Base-by-base conservation (phyloP, 2,888 invertebrate genomes). In the Taenaris catops region DNA sequence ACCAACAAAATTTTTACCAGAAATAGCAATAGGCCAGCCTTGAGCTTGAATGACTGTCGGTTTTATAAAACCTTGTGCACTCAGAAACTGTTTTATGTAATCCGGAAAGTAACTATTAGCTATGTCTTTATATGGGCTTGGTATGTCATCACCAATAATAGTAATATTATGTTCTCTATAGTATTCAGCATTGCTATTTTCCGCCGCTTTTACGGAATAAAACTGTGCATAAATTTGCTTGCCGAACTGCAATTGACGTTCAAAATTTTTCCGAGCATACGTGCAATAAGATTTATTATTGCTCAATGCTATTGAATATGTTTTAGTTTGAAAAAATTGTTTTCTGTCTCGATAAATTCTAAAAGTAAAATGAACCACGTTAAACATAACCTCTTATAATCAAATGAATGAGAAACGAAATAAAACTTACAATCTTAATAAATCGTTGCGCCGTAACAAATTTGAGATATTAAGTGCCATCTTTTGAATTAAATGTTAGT, bases 11-110 rank as follows among this genome's bases (percentile, higher is more conserved):
- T 96, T 94, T 43, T 90, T 74, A 0, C 95, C 95, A 53, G 91
- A 91, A 64, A 95, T 84, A 23, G 93, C 92, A 50, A 95, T 91
- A 2, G 96, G 95, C 95, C 95, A 95, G 6, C 93, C 92, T 64
- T 94, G 93, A 2, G 94, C 90, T 67, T 96, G 96, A 55, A 96
- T 95, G 1, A 94, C 88, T 1, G 96, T 95, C 0, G 96, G 96
- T 45, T 90, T 89, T 0, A 76, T 70, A 56, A 92, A 92, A 5
- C 91, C 92, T 64, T 91, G 91, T 16, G 83, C 74, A 42, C 80
- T 86, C 21, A 91, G 79, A 49, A 88, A 91, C 3, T 84, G 75
- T 83, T 91, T 91, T 19, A 93, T 90, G 47, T 91, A 91, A 50
- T 91, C 91, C 3, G 94, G 94, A 59, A 94, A 93, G 43, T 89